A percentile compares a stretch with the other conserved stretches of the same genome.
phyloP scores from a whole-genome alignment of 2,888 invertebrate species.

The Spilosoma lubricipeda region DNA sequence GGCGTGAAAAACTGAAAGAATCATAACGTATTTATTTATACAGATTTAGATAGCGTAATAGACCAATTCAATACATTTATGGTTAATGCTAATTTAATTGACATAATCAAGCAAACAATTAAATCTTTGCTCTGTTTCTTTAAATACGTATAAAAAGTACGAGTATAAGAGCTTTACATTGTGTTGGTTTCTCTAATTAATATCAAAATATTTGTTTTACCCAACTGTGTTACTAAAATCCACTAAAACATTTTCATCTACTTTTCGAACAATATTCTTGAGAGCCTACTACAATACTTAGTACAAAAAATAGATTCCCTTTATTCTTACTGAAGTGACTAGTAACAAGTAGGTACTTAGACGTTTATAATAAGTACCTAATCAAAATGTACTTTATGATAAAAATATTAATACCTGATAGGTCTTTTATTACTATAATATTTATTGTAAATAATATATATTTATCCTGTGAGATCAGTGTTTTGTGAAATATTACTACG shows the following conservation, averaged over 20 bases:
- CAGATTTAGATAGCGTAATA: background rate
- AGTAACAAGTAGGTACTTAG: background rate
- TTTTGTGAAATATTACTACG: constrained; percentile 64
- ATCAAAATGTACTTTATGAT: background rate
- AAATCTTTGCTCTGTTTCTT: background rate
- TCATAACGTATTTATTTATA: background rate
- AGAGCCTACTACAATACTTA: constrained; percentile 5
- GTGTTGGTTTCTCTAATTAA: background rate
- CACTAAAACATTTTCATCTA: background rate
- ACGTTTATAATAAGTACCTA: background rate
- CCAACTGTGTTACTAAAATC: background rate
- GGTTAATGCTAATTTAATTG: background rate
- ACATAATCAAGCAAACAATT: background rate
- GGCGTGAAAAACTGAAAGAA: background rate
- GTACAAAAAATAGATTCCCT: constrained; percentile 9
- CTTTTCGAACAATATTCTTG: background rate
- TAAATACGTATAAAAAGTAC: background rate
- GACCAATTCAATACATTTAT: background rate
- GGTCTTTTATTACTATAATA: background rate
- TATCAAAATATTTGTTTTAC: background rate
- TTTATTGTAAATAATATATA: background rate
- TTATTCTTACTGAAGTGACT: constrained; percentile 2
- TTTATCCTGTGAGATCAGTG: constrained; percentile 56
- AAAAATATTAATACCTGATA: background rate
- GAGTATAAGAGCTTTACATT: background rate